A percentile compares a stretch with the other conserved stretches of the same genome.
Evolutionary conservation across 2,888 invertebrate genomes (phyloP).

Genomic region (Unio pictorum): DNA sequence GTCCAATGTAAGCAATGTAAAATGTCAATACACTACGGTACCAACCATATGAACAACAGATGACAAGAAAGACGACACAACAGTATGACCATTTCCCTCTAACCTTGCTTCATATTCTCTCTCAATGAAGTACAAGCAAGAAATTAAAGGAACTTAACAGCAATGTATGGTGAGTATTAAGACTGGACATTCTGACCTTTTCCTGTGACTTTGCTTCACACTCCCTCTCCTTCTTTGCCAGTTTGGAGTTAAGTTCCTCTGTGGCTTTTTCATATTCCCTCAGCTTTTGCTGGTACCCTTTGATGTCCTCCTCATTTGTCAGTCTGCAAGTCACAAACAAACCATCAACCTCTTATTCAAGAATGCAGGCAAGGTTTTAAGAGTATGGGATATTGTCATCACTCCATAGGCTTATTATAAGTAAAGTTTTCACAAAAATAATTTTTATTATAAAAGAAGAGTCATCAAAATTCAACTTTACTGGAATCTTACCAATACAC

Average conservation of each 20-base stretch:
- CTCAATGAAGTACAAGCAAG: constrained; percentile 73
- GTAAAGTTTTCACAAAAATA: neutral
- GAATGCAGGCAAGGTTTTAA: too few relatives aligned
- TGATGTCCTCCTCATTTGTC: constrained; percentile 93
- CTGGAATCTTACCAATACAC: too few relatives aligned
- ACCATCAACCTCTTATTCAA: too few relatives aligned
- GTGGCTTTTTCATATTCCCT: constrained; percentile 91
- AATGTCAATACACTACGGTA: too few relatives aligned
- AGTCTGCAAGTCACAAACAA: constrained; percentile 72
- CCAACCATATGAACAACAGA: too few relatives aligned
- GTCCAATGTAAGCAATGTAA: too few relatives aligned
- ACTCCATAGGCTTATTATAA: neutral
- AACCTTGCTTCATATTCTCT: constrained; percentile 89
- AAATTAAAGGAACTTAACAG: too few relatives aligned
- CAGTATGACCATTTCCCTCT: too few relatives aligned
- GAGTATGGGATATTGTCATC: too few relatives aligned
- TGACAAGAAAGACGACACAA: too few relatives aligned
- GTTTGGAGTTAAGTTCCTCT: constrained; percentile 86
- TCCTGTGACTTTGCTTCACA: constrained; percentile 91
- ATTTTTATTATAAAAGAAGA: neutral
- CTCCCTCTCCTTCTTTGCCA: constrained; percentile 93
- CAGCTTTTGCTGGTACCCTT: constrained; percentile 88
- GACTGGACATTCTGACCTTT: constrained; percentile 72
- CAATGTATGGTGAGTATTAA: too few relatives aligned
- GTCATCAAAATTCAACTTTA: too few relatives aligned